phyloP scores from a whole-genome alignment of 2,797 vertebrate species.

The Ctenopoma kingsleyae region DNA sequence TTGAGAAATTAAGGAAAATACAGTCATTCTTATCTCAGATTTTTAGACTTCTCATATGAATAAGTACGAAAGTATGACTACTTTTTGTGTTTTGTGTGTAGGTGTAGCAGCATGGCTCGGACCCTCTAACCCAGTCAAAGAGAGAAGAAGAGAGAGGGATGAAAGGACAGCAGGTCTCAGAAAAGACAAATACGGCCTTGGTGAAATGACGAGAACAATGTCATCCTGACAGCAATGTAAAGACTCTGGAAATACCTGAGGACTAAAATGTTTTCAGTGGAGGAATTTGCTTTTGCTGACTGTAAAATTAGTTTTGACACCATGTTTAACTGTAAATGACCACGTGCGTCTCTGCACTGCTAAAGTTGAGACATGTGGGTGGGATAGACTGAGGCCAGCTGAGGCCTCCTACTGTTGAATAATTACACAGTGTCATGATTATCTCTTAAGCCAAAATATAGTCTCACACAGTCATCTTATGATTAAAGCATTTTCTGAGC shows the following conservation, averaged over 20 bases:
- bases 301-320: constrained; percentile 18
- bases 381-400: constrained; percentile 19
- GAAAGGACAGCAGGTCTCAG: constrained; percentile 17
- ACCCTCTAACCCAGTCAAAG: constrained; percentile 41
- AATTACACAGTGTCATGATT: constrained; percentile 49
- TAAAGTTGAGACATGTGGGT: constrained; percentile 21
- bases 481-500: constrained; percentile 37
- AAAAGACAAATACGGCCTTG: constrained; percentile 49
- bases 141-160: constrained; percentile 45
- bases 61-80: not conserved
- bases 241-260: not conserved
- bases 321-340: constrained; percentile 20
- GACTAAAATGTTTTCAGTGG: not conserved
- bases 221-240: constrained; percentile 63
- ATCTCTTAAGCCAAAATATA: constrained; percentile 18
- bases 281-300: constrained; percentile 5
- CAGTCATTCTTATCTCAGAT: not conserved
- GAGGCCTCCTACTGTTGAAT: constrained; percentile 59
- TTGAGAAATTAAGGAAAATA: not conserved
- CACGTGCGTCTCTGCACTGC: constrained; percentile 15
- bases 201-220: constrained; percentile 66
- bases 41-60: not conserved
- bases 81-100: constrained; percentile 34
- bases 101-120: constrained; percentile 61
- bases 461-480: constrained; percentile 16